Evolutionary conservation across 1,140 invertebrate genomes (phyloP).

Genomic region (Battus philenor): DNA sequence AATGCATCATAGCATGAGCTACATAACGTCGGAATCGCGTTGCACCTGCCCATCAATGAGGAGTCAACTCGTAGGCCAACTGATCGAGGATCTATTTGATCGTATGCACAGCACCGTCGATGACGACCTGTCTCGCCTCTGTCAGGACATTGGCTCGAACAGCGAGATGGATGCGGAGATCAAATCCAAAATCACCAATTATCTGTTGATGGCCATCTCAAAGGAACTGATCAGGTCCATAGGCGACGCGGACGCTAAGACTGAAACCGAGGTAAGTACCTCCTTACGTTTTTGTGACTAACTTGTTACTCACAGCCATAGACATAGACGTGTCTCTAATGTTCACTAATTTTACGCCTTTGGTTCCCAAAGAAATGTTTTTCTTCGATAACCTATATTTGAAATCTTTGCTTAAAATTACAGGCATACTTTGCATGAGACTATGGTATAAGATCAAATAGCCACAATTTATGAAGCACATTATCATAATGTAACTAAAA

Average conservation of each 20-base stretch:
- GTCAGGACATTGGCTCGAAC: conserved; percentile 51
- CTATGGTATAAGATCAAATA: too few relatives aligned
- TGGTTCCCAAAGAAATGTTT: too few relatives aligned
- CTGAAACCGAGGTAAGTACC: conserved; percentile 67
- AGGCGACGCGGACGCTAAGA: conserved; percentile 68
- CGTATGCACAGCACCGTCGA: conserved; percentile 60
- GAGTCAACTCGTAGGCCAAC: conserved; percentile 61
- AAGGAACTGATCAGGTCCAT: conserved; percentile 70
- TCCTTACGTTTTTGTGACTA: conserved; percentile 45
- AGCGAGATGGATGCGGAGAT: conserved; percentile 54
- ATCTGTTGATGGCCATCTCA: conserved; percentile 69
- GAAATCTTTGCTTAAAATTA: too few relatives aligned
- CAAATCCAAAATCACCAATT: conserved; percentile 70
- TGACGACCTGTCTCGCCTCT: conserved; percentile 53
- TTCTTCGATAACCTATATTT: too few relatives aligned
- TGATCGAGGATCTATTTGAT: conserved; percentile 66
- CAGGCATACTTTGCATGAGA: too few relatives aligned
- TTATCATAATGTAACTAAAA: too few relatives aligned
- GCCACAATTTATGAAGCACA: too few relatives aligned
- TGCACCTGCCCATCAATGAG: conserved; percentile 66
- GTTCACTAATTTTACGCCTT: conserved; percentile 30
- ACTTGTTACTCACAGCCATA: conserved; percentile 41
- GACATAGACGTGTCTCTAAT: conserved; percentile 36
- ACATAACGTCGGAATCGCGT: conserved; percentile 52
- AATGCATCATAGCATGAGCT: conserved; percentile 69